Percentiles rank a stretch among this genome's conserved stretches.
phyloP scores from a whole-genome alignment of 2,113 vertebrate species.

The Cephalopterus ornatus region DNA sequence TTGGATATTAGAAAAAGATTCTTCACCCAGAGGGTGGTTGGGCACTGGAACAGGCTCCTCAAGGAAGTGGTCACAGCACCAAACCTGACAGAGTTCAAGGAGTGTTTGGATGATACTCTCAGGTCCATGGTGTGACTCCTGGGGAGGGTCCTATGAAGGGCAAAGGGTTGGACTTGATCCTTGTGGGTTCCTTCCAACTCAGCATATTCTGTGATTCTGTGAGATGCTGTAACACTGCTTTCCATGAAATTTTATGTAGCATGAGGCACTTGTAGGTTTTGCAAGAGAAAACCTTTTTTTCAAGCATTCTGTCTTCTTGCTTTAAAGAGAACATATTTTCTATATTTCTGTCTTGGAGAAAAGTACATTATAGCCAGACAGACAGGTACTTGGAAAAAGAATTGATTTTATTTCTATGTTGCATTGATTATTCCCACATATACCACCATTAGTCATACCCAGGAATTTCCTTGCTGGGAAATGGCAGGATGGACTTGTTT shows the following conservation, averaged over 20 bases:
- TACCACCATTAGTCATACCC: constrained; percentile 31
- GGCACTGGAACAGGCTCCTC: neutral
- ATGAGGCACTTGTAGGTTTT: neutral
- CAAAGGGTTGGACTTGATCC: neutral
- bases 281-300: neutral
- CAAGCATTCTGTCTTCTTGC: neutral
- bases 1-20: neutral
- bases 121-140: neutral
- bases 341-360: neutral
- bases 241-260: neutral
- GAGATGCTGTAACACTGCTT: neutral
- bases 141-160: neutral
- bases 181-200: neutral
- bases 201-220: neutral
- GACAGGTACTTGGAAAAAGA: constrained; percentile 2
- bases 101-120: neutral
- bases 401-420: constrained; percentile 46
- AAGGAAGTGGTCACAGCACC: neutral
- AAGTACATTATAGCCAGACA: neutral
- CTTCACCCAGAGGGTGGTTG: neutral
- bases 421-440: constrained; percentile 33
- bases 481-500: neutral
- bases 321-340: neutral
- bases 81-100: neutral
- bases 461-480: constrained; percentile 49